These are phyloP conservation scores for Cheilinus undulatus DNA, from an alignment of 2,113 vertebrate genomes.

Conservation along the genomic window DNA sequence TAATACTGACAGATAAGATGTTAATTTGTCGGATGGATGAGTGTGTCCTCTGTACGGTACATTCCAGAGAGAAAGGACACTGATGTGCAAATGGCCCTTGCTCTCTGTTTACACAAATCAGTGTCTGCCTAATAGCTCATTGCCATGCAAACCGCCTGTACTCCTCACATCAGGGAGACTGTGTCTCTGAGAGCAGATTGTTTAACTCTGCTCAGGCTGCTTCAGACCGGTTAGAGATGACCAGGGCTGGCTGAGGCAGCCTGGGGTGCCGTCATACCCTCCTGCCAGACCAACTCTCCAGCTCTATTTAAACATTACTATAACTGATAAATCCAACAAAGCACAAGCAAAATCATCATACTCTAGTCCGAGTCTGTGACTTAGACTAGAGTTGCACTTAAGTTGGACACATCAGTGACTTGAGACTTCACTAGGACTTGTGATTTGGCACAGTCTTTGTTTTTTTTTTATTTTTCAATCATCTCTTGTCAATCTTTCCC, in stretches of 20 bases:
- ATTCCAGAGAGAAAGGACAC: slow-evolving; percentile 32
- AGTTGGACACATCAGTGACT: too few species aligned
- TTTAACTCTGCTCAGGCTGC: slow-evolving; percentile 19
- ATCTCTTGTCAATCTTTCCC: too few species aligned
- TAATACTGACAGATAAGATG: not conserved
- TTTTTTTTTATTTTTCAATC: too few species aligned
- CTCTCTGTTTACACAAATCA: slow-evolving; percentile 60
- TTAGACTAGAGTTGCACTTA: too few species aligned
- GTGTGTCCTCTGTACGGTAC: slow-evolving; percentile 5
- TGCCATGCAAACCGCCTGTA: not conserved
- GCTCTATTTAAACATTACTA: slow-evolving; percentile 1
- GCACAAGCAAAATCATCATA: too few species aligned
- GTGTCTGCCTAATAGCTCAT: slow-evolving; percentile 19
- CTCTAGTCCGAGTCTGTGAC: too few species aligned
- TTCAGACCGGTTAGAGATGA: slow-evolving; percentile 49
- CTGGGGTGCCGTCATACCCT: slow-evolving; percentile 9
- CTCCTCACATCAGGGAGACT: not conserved
- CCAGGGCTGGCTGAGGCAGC: slow-evolving; percentile 38
- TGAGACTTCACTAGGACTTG: too few species aligned
- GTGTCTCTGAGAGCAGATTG: slow-evolving; percentile 25
- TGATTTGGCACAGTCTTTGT: too few species aligned
- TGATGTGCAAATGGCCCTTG: slow-evolving; percentile 9
- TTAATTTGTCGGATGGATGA: slow-evolving; percentile 9
- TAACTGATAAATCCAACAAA: not conserved
- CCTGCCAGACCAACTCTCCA: not conserved